phyloP scores from a whole-genome alignment of 2,113 vertebrate genomes.

The Prunella fulvescens region DNA sequence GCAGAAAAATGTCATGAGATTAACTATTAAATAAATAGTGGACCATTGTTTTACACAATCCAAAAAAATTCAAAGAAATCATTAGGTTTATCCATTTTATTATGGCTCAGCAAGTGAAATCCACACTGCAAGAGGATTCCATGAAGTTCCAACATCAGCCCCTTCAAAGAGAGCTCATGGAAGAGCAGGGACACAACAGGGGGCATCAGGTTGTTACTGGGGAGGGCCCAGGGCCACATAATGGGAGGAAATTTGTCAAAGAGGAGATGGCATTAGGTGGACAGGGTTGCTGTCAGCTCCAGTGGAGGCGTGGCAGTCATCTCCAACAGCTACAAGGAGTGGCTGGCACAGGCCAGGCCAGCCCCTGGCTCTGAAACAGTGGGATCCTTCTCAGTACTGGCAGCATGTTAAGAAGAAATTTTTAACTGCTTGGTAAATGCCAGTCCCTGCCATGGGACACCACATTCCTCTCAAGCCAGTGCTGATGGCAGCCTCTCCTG shows the following conservation, averaged over 20 bases:
- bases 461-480: no score
- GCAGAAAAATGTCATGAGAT: conserved; percentile 47
- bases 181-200: not conserved
- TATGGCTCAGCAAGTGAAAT: not conserved
- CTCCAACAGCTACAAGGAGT: fast-evolving
- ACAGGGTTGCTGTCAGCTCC: not conserved
- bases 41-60: conserved; percentile 37
- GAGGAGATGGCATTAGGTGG: not conserved
- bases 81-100: not conserved
- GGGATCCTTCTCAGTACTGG: not conserved
- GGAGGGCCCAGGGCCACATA: not conserved
- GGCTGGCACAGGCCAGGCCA: not conserved
- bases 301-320: fast-evolving
- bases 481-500: not conserved
- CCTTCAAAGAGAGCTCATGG: fast-evolving
- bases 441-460: not conserved
- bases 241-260: not conserved
- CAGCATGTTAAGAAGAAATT: not conserved
- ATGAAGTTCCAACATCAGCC: not conserved
- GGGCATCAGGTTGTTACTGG: fast-evolving
- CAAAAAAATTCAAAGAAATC: not conserved
- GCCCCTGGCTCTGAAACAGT: not conserved
- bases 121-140: not conserved
- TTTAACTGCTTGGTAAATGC: not conserved
- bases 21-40: conserved; percentile 60